Percentiles rank a stretch among this genome's conserved stretches.
Conservation (phyloP, 2,113 vertebrate species). For the Nannobrachium achirus region DNA sequence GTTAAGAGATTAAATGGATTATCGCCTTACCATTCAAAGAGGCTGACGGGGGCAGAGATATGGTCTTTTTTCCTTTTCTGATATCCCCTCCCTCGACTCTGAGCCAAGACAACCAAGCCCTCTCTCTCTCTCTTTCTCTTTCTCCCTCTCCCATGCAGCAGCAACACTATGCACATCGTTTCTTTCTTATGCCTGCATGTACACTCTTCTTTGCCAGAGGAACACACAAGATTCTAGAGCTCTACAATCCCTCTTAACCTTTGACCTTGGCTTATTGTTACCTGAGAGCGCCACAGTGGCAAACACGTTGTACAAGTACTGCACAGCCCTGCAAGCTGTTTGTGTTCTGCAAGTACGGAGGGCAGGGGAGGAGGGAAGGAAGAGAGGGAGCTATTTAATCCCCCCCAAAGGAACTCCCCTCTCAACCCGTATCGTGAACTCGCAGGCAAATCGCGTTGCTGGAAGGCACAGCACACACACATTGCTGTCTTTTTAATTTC, state of each 20-base stretch:
- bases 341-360: conserved; percentile 75
- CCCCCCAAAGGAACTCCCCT: conserved; percentile 85
- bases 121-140: conserved; percentile 19
- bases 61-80: conserved; percentile 44
- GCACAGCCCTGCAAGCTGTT: conserved; percentile 79
- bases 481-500: conserved; percentile 85
- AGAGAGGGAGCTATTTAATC: conserved; percentile 82
- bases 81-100: conserved; percentile 41
- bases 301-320: conserved; percentile 70
- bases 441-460: conserved; percentile 81
- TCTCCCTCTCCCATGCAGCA: conserved; percentile 54
- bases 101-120: conserved; percentile 36
- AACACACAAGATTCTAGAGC: conserved; percentile 66
- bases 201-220: conserved; percentile 67
- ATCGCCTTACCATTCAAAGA: conserved; percentile 63
- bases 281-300: conserved; percentile 76
- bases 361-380: conserved; percentile 72
- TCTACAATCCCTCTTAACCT: conserved; percentile 80
- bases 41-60: conserved; percentile 59
- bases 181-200: conserved; percentile 52
- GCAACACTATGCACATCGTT: conserved; percentile 64
- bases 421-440: conserved; percentile 84
- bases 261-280: conserved; percentile 79
- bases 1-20: conserved; percentile 75
- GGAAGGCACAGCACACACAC: conserved; percentile 81